phyloP scores from a whole-genome alignment of 2,113 vertebrate species.

The Myiozetetes cayanensis region DNA sequence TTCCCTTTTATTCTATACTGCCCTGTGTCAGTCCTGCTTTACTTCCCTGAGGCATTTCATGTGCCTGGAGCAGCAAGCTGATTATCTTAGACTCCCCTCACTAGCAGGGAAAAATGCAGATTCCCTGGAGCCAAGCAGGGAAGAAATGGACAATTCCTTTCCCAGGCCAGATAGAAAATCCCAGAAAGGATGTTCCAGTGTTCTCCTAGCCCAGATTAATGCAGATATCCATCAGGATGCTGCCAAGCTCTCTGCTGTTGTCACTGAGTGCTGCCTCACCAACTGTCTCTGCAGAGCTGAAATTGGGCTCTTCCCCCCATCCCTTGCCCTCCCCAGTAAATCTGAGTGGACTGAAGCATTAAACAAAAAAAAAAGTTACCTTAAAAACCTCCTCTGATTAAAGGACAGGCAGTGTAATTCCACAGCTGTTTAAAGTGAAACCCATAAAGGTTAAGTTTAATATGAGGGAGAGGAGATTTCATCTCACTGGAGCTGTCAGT shows the following conservation, averaged over 20 bases:
- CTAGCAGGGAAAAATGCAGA: background rate
- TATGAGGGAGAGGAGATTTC: background rate
- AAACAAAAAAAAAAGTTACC: background rate
- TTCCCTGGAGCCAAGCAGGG: accelerated
- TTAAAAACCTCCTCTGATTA: background rate
- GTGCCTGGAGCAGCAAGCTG: background rate
- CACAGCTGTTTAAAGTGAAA: background rate
- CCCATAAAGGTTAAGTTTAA: slow-evolving; percentile 42
- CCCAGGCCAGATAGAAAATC: background rate
- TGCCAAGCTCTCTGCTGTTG: background rate
- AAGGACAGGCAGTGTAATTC: background rate
- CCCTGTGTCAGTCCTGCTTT: background rate
- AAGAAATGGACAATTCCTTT: background rate
- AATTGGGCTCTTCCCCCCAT: background rate
- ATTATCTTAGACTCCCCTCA: background rate
- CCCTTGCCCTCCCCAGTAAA: background rate
- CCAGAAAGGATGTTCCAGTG: background rate
- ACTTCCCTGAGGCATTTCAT: background rate
- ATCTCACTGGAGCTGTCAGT: background rate
- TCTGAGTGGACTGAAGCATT: background rate
- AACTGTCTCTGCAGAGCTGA: background rate
- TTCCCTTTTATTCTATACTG: background rate
- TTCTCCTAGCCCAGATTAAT: background rate
- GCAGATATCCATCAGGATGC: background rate
- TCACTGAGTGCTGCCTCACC: background rate